Percentiles rank a stretch among this genome's conserved stretches.
Conservation (phyloP, 2,113 vertebrate genomes). For the Brachionichthys hirsutus region DNA sequence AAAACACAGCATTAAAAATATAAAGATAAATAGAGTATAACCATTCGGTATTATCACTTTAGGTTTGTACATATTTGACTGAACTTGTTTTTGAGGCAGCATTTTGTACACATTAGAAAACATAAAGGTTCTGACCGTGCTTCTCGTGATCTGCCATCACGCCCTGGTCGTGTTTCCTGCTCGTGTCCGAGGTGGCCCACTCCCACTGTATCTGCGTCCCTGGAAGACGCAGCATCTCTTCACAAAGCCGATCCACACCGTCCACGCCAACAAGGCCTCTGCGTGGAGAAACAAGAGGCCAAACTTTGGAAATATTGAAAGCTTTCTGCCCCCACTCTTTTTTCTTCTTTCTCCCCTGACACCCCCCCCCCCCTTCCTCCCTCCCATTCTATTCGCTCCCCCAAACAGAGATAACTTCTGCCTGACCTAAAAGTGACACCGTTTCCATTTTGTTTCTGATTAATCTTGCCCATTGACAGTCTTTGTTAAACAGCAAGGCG, state of each 20-base stretch:
- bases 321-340: slow-evolving; percentile 60
- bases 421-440: slow-evolving; percentile 98
- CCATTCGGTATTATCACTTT: too few species aligned
- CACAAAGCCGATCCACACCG: slow-evolving; percentile 50
- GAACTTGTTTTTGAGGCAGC: too few species aligned
- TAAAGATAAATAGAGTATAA: too few species aligned
- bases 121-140: slow-evolving; percentile 55
- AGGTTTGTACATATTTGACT: too few species aligned
- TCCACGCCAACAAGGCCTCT: slow-evolving; percentile 63
- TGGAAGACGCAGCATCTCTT: slow-evolving; percentile 51
- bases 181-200: slow-evolving; percentile 43
- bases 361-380: slow-evolving; percentile 41
- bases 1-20: too few species aligned
- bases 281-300: slow-evolving; percentile 61
- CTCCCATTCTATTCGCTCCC: slow-evolving; percentile 65
- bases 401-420: slow-evolving; percentile 85
- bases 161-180: slow-evolving; percentile 41
- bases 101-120: neutral
- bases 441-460: slow-evolving; percentile 99
- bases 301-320: slow-evolving; percentile 73
- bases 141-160: slow-evolving; percentile 39
- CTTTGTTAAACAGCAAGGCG: slow-evolving; percentile 99
- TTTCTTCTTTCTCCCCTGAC: slow-evolving; percentile 18
- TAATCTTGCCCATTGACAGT: slow-evolving; percentile 99
- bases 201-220: slow-evolving; percentile 47